Evolutionary conservation across 2,888 invertebrate species (phyloP).

Genomic region (Hypena proboscidalis): DNA sequence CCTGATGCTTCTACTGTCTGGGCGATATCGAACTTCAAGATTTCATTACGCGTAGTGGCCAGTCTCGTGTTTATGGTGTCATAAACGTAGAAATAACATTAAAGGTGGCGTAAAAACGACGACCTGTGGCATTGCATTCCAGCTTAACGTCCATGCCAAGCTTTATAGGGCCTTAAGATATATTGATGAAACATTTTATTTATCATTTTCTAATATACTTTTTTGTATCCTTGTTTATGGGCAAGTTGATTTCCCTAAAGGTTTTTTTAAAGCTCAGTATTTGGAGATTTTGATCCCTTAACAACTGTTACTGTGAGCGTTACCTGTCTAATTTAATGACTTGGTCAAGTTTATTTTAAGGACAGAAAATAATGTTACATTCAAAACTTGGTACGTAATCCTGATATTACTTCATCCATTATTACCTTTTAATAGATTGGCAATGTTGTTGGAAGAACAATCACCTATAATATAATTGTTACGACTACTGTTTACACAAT

Average conservation of each 20-base stretch:
- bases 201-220: slow-evolving; percentile 24
- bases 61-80: slow-evolving; percentile 83
- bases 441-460: no score
- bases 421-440: no score
- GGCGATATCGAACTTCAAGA: slow-evolving; percentile 79
- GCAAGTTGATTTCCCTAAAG: slow-evolving; percentile 5
- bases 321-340: no score
- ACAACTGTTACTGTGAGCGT: no score
- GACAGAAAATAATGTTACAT: no score
- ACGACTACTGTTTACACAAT: no score
- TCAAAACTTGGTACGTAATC: no score
- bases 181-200: slow-evolving; percentile 46
- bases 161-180: slow-evolving; percentile 55
- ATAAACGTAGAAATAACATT: slow-evolving; percentile 83
- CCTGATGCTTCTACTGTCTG: slow-evolving; percentile 56
- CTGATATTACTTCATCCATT: no score
- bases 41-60: slow-evolving; percentile 85
- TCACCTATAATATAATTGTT: no score
- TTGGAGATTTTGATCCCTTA: no score
- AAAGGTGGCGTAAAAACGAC: slow-evolving; percentile 79
- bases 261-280: no score
- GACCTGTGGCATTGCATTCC: slow-evolving; percentile 82
- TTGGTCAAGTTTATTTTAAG: no score
- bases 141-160: slow-evolving; percentile 58
- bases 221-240: slow-evolving; percentile 3